Evolutionary conservation across 2,888 invertebrate genomes (phyloP).

Genomic region (Phalera bucephala): DNA sequence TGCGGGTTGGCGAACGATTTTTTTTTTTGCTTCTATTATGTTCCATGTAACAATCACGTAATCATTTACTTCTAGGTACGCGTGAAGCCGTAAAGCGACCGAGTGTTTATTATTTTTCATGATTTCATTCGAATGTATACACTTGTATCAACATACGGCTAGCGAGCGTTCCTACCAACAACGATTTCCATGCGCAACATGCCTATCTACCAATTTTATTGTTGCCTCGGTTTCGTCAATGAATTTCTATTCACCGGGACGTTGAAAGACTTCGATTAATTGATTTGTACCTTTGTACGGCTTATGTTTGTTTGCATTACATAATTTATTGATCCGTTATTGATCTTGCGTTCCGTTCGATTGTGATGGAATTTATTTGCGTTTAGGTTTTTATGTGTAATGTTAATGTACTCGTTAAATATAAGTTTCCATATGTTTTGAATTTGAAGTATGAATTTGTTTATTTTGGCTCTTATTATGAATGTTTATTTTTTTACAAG

Average conservation of each 20-base stretch:
- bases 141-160: conserved; percentile 30
- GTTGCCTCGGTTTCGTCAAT: conserved; percentile 32
- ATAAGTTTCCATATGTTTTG: too few relatives aligned
- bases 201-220: conserved; percentile 27
- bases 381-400: too few relatives aligned
- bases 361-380: neutral
- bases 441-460: too few relatives aligned
- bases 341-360: conserved; percentile 26
- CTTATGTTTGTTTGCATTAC: conserved; percentile 31
- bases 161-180: conserved; percentile 10
- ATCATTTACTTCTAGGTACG: too few relatives aligned
- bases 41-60: too few relatives aligned
- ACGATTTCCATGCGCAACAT: conserved; percentile 9
- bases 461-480: too few relatives aligned
- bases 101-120: conserved; percentile 23
- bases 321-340: conserved; percentile 40
- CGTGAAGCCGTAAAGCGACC: too few relatives aligned
- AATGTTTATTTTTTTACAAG: too few relatives aligned
- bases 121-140: conserved; percentile 24
- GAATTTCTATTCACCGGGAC: conserved; percentile 20
- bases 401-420: too few relatives aligned
- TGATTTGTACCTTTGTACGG: conserved; percentile 34
- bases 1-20: too few relatives aligned
- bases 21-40: too few relatives aligned
- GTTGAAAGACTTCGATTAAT: conserved; percentile 39